Conservation (phyloP, 2,113 vertebrate genomes). For the Henicopernis longicauda region DNA sequence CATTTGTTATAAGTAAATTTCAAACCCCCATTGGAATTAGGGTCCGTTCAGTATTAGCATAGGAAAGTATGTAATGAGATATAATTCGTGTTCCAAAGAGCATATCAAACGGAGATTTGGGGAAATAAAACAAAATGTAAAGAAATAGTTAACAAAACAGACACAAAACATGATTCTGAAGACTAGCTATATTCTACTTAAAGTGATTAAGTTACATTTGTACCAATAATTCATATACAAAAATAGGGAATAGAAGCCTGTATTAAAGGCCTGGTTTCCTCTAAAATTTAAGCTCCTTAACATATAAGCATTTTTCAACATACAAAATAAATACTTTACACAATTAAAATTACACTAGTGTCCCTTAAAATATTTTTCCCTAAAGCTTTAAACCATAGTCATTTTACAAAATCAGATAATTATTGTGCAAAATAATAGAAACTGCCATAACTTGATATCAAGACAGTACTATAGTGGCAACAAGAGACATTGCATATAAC, state of each 20-base stretch:
- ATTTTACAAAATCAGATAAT: not conserved
- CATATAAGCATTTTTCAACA: not conserved
- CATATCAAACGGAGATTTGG: not conserved
- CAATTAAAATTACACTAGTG: not conserved
- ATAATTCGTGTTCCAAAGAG: not conserved
- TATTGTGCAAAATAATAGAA: not conserved
- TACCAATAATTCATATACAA: not conserved
- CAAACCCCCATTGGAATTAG: not conserved
- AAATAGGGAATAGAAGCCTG: not conserved
- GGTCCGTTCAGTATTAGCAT: not conserved
- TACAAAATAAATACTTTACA: not conserved
- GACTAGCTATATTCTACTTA: not conserved
- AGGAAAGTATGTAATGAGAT: not conserved
- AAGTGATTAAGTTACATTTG: not conserved
- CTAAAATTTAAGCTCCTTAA: not conserved
- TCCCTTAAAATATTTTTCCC: not conserved
- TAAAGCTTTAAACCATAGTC: not conserved
- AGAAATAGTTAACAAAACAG: not conserved
- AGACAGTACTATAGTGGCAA: rapidly evolving
- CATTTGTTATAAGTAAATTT: not conserved
- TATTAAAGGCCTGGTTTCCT: not conserved
- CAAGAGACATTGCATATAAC: rapidly evolving
- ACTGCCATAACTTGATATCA: not conserved
- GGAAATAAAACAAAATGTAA: not conserved
- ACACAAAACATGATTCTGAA: not conserved